Evolutionary conservation across 2,888 invertebrate species (phyloP), one percentile per base, ranked within the genome.

Genomic region (Hypomecis atomaria): DNA sequence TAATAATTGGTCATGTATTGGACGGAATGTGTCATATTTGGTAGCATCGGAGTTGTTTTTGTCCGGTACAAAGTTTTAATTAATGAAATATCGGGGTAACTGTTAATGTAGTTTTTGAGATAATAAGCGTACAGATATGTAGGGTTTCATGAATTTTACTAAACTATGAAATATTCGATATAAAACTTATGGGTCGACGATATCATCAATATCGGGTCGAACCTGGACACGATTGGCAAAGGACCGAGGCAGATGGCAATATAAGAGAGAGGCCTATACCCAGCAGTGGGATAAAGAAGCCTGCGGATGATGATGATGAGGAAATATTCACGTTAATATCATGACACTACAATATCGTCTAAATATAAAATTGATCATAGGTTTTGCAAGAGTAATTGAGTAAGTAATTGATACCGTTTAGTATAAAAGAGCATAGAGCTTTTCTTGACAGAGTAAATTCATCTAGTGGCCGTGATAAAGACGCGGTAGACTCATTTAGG

Each of bases 1-100:
- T 8, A 10, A 67, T 70, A 63, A 69, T 68, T 57, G 62, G 76
- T 62, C 42, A 37, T 5, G 40, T 69, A 36, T 48, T 53, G 63
- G 49, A 49, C 40, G 36, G 63, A 57, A 60, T 63, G 54, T 60
- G 63, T 67, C 66, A 47, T 58, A 63, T 67, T 67, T 58, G 63
- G 63, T 55, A 50, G 57, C 47, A 50, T 53, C 43, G 38, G 61
- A 57, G 47, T 44, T 42, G 61, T 66, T 65, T 66, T 59, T 62
- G 49, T 62, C 55, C 50, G 55, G 56, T 58, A 48, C 53, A 50
- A 47, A 52, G 38, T 47, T 57, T 65, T 57, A 65, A 60, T 52
- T 65, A 43, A 42, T 7, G 47, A 61, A 60, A 43, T 11, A 56
- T 50, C 13, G 57, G 44, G 9, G 53, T 52, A 56, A 52, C 37